phyloP scores from a whole-genome alignment of 2,797 vertebrate species.

The Leptatherina wallacei region DNA sequence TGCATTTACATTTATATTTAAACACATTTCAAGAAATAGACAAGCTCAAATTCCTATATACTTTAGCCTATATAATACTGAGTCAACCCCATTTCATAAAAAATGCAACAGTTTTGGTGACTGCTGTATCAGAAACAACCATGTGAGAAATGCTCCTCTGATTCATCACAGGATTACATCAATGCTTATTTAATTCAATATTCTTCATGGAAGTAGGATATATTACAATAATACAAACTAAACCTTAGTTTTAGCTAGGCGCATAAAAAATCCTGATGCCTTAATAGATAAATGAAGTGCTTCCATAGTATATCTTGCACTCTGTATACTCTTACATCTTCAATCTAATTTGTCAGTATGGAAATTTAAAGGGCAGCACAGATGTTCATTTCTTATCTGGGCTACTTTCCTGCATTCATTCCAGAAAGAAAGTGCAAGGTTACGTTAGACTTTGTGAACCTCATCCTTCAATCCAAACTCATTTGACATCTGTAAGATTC shows the following conservation, averaged over 20 bases:
- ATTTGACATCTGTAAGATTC: not conserved
- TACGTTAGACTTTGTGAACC: not conserved
- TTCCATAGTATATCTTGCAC: not conserved
- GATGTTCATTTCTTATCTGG: not conserved
- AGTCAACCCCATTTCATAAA: no score
- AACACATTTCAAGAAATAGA: not conserved
- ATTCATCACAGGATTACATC: no score
- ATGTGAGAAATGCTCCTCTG: no score
- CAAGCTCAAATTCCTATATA: not conserved
- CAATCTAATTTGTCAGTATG: not conserved
- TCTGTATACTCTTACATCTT: not conserved
- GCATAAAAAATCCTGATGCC: not conserved
- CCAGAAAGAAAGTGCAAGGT: constrained; percentile 6
- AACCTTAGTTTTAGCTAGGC: not conserved
- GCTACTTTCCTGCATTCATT: not conserved
- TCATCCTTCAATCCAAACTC: not conserved
- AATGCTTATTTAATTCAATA: no score
- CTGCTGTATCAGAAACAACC: no score
- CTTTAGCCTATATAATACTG: no score
- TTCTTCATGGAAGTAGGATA: no score
- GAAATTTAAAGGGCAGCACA: not conserved
- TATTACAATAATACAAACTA: not conserved
- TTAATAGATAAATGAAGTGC: not conserved
- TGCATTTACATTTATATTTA: no score
- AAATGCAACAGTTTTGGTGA: no score